Base-by-base conservation (phyloP, 2,113 vertebrate species). In the Ursus arctos region DNA sequence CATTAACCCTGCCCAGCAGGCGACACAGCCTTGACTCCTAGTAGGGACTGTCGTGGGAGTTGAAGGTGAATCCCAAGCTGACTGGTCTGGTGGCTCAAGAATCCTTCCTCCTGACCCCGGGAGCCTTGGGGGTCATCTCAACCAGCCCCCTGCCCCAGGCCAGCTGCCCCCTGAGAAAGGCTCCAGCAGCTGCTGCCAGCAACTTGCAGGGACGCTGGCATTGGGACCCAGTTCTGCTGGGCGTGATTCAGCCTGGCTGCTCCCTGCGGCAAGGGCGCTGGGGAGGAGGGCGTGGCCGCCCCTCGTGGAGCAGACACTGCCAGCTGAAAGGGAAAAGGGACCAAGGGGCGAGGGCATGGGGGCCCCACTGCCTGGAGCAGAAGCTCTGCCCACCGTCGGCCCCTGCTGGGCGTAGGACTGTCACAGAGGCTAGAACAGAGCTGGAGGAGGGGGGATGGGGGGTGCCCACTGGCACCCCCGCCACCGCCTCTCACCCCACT, bases 1-100 rank as follows among this genome's bases (percentile, higher is more conserved):
- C 92, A 98, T 98, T 97, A 98, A 97, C 77, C 85, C 97, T 95
- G 55, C 94, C 95, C 84, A 88, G 55, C 59, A 28, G 87, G 81
- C 0, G 4, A 92, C 84, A 63, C 14, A 85, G 84, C 81, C 84
- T 95, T 94, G 94, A 94, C 71, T 97, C 61, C 80, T 51, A 31
- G 8, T 67, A 89, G 87, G 83, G 59, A 72, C 81, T 74, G 36
- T 49, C 49, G 1, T 90, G 71, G 90, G 76, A 94, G 47, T 77
- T 63, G 33, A 96, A 81, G 67, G 26, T 87, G 55, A 91, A 83
- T 76, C 55, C 55, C 69, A 18, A 91, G 53, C 7, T 93, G 81
- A 33, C 90, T 72, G 57, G 33, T 89, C 61, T 59, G 33, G 24
- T 92, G 72, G 80, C 92, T 88, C 80, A 26, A 71, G 65, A 82